Conservation (phyloP, 2,113 vertebrate genomes). For the Sinocyclocheilus anophthalmus region DNA sequence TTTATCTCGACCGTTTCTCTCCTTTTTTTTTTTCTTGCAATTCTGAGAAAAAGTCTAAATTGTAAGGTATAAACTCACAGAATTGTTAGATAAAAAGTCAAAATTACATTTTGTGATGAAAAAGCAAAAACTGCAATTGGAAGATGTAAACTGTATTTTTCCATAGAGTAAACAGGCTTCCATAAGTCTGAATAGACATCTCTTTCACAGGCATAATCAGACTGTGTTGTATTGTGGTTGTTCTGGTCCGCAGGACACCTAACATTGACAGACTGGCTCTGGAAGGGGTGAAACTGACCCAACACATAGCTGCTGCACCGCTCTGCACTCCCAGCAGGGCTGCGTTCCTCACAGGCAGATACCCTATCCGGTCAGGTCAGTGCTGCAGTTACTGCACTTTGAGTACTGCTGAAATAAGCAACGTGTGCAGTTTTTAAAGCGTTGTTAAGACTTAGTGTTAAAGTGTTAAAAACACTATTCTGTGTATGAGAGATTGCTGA, state of each 20-base stretch:
- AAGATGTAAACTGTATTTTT: no score
- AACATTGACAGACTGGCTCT: slow-evolving; percentile 82
- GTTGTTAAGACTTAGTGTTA: background rate
- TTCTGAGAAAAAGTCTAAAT: no score
- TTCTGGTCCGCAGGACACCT: slow-evolving; percentile 77
- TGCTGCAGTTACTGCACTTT: background rate
- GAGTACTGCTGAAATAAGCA: background rate
- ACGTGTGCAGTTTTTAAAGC: slow-evolving; percentile 9
- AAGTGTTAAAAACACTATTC: background rate
- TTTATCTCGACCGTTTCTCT: no score
- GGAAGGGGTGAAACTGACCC: slow-evolving; percentile 83
- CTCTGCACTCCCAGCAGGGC: slow-evolving; percentile 89
- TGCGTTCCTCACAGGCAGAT: slow-evolving; percentile 87
- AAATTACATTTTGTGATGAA: no score
- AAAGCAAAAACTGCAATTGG: no score
- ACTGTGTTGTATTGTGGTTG: slow-evolving; percentile 32
- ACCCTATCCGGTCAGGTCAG: slow-evolving; percentile 86
- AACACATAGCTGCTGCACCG: slow-evolving; percentile 84
- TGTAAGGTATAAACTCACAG: no score
- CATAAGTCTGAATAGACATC: background rate
- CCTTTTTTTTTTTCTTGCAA: no score
- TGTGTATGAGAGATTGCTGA: background rate
- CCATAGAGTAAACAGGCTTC: no score
- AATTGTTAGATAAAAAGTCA: no score
- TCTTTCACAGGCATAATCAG: background rate